Percentiles rank a stretch among this genome's conserved stretches.
These are phyloP conservation scores for Myiothlypis chrysogaster DNA, from an alignment of 2,797 vertebrate genomes.

Conservation along the genomic window DNA sequence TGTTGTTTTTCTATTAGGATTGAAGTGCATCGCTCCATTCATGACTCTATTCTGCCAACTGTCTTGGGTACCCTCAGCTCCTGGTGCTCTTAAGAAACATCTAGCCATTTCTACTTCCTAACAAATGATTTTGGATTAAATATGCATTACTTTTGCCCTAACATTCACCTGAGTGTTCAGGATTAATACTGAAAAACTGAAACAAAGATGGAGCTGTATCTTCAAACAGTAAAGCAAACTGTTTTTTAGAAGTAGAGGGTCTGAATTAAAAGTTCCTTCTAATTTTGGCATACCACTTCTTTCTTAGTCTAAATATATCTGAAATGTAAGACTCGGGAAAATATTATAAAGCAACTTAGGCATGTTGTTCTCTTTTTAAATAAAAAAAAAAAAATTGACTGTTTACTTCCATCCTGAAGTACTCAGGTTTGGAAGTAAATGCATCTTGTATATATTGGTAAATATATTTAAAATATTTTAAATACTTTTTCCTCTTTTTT, in stretches of 20 bases:
- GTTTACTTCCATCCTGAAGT: background rate
- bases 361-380: background rate
- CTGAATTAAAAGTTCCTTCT: background rate
- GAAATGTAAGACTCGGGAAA: background rate
- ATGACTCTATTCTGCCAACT: background rate
- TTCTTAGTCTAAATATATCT: background rate
- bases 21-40: background rate
- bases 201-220: background rate
- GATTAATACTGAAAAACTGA: background rate
- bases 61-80: background rate
- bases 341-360: background rate
- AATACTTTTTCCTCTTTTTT: background rate
- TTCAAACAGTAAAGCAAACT: background rate
- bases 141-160: background rate
- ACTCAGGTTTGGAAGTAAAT: background rate
- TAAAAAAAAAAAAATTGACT: background rate
- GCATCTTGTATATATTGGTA: background rate
- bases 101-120: background rate
- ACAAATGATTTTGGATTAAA: background rate
- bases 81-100: background rate
- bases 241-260: background rate
- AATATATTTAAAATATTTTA: background rate
- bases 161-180: background rate
- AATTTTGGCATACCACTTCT: rapidly evolving
- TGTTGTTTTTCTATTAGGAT: background rate